Evolutionary conservation across 2,888 invertebrate species (phyloP), one percentile per base, ranked within the genome.

Genomic region (Stenodera caucasica): DNA sequence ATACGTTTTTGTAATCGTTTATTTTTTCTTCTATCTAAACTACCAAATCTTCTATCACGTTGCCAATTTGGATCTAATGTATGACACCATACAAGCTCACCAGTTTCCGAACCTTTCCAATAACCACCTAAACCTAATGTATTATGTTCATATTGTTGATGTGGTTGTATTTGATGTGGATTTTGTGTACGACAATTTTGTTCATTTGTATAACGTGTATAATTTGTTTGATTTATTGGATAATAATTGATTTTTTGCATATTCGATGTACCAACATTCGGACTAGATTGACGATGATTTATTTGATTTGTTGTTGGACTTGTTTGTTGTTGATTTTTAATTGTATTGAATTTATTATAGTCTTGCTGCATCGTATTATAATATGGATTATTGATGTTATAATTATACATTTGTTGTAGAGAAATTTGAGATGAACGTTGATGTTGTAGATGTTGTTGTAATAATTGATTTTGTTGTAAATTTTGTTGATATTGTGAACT

Each of bases 1-100:
- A 77, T 73, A 57, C 78, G 69, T 68, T 78, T 80, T 55, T 78
- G 78, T 40, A 78, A 53, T 54, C 77, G 72, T 65, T 77, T 81
- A 56, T 82, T 82, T 79, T 82, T 84, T 73, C 85, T 81, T 35
- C 86, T 80, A 75, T 87, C 86, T 33, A 87, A 79, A 74, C 86
- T 87, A 3, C 86, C 86, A 74, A 85, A 86, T 70, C 79, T 74
- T 65, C 79, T 80, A 61, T 81, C 80, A 58, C 77, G 69, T 60
- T 78, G 77, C 77, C 77, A 79, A 56, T 68, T 70, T 12, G 70
- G 65, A 61, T 79, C 78, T 30, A 71, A 69, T 12, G 74, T 72
- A 56, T 75, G 74, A 58, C 77, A 80, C 81, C 81, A 81, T 65
- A 78, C 69, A 60, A 75, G 71, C 62, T 81, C 80, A 8, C 80